Base-by-base conservation (phyloP, 2,797 vertebrate species). In the Aplochiton taeniatus region DNA sequence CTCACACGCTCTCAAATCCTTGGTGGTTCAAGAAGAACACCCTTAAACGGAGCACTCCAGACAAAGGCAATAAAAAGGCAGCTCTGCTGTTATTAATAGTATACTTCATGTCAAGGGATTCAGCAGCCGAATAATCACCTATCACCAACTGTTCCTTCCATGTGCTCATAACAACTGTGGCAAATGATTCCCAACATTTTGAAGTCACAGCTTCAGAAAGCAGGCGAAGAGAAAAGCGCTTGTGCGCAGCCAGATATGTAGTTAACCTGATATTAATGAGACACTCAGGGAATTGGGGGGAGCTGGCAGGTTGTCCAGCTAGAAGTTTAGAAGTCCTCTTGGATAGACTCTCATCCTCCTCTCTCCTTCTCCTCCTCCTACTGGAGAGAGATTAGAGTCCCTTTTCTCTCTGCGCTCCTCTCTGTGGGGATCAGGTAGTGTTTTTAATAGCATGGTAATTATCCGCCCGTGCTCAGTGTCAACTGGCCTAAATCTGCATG, bases 241-340 rank as follows among this genome's bases (percentile, higher is more conserved):
- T 82, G 85, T 87, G 93, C 77, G 82, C 83, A 89, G 83, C 89
- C 90, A 83, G 89, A 90, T 87, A 87, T 93, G 92, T 92, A 90
- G 88, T 94, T 94, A 95, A 93, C 92, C 90, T 92, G 88, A 84
- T 86, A 90, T 92, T 94, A 95, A 95, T 94, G 90, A 94, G 94
- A 81, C 90, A 86, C 91, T 88, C 47, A 74, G 92, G 93, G 92
- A 93, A 92, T 92, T 90, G 89, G 51, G 66, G 64, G 75, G 31
- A 85, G 83, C 83, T 86, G 82, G 83, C 79, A 83, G 83, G 78
- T 82, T 73, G 81, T 88, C 85, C 71, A 75, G 77, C 73, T 82
- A 66, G 69, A 78, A 75, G 81, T 87, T n/a, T 76, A 77, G 79
- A 85, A 78, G 64, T 69, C 66, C 78, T 68, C 62, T 72, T 63